These are phyloP conservation scores for Clistopyga incitator DNA, from an alignment of 2,888 invertebrate species.

Conservation along the genomic window DNA sequence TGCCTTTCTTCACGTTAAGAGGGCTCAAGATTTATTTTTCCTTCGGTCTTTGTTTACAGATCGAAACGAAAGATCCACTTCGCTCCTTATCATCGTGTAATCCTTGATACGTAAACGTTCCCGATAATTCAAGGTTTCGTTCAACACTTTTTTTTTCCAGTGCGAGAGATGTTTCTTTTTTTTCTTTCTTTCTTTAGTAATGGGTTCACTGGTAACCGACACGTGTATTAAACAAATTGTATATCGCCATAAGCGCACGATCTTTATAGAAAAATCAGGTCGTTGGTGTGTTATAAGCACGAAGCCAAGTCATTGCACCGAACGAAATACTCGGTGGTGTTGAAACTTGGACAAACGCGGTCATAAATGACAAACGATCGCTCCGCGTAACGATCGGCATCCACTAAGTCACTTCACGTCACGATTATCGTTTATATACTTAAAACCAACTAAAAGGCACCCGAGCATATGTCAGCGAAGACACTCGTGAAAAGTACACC, in stretches of 20 bases:
- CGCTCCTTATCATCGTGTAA: constrained; percentile 30
- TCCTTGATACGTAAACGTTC: constrained; percentile 1
- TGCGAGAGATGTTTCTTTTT: not conserved
- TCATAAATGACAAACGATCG: not conserved
- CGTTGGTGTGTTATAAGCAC: constrained; percentile 2
- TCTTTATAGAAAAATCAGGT: constrained; percentile 2
- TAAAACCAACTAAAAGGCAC: not conserved
- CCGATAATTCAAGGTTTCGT: constrained; percentile 14
- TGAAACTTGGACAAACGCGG: not conserved
- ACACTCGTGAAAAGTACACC: not conserved
- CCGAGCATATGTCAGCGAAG: not conserved
- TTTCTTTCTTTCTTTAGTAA: constrained; percentile 14
- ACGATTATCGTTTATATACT: constrained; percentile 21
- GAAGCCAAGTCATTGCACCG: not conserved
- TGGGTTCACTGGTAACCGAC: not conserved
- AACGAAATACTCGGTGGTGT: not conserved
- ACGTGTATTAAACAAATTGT: not conserved
- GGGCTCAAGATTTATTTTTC: not conserved
- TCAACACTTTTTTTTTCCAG: not conserved
- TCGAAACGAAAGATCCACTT: not conserved
- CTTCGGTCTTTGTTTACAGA: not conserved
- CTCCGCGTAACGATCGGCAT: not conserved
- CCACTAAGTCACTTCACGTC: constrained; percentile 20
- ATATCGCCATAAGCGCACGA: not conserved
- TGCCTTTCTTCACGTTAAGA: not conserved